Conservation (phyloP, 2,888 invertebrate species). For the Drosophila peninsularis region DNA sequence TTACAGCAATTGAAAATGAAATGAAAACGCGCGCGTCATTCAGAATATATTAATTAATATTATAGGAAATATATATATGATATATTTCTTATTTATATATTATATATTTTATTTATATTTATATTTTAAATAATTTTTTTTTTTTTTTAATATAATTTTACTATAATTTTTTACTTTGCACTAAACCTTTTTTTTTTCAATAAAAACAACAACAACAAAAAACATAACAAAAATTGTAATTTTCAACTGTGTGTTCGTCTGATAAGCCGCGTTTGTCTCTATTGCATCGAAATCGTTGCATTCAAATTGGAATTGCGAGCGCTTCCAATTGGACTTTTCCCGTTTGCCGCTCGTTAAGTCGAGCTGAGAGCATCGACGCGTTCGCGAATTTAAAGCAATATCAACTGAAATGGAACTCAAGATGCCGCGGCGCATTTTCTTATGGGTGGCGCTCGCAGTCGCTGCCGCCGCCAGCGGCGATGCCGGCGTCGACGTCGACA, state of each 20-base stretch:
- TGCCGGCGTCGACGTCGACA: conserved; percentile 27
- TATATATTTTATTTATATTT: not conserved
- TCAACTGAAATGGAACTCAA: conserved; percentile 78
- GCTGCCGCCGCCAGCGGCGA: conserved; percentile 26
- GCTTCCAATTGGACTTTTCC: conserved; percentile 10
- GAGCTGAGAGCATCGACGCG: conserved; percentile 70
- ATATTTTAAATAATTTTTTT: not conserved
- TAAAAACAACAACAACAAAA: conserved; percentile 6
- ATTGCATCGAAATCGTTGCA: conserved; percentile 2
- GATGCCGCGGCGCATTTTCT: conserved; percentile 73
- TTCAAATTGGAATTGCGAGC: not conserved
- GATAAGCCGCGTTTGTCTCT: conserved; percentile 28
- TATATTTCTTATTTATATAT: not conserved
- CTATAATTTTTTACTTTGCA: not conserved
- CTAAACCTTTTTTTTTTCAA: conserved; percentile 10
- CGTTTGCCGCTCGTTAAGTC: conserved; percentile 20
- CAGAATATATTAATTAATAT: not conserved
- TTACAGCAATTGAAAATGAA: conserved; percentile 5
- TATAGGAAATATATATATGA: not conserved
- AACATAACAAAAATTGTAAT: conserved; percentile 3
- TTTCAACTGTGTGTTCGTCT: not conserved
- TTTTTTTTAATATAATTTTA: not conserved
- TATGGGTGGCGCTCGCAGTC: conserved; percentile 63
- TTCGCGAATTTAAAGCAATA: conserved; percentile 80
- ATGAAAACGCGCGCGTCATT: conserved; percentile 6